A percentile compares a stretch with the other conserved stretches of the same genome.
Evolutionary conservation across 2,888 invertebrate species (phyloP).

Genomic region (Thymelicus lineola): DNA sequence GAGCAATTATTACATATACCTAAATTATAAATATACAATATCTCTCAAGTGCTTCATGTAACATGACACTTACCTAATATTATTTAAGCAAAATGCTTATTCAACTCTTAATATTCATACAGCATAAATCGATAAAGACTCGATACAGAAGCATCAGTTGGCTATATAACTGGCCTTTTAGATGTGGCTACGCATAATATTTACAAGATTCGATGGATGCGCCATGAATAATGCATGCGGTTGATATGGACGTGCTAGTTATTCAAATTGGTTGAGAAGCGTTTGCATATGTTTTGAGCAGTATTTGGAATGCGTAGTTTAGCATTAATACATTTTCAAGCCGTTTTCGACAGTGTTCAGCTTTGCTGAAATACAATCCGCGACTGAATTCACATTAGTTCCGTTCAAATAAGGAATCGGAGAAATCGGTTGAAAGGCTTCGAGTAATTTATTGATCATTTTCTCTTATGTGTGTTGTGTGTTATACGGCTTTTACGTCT

Average conservation of each 20-base stretch:
- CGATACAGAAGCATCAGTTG: slow-evolving; percentile 2
- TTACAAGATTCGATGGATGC: slow-evolving; percentile 24
- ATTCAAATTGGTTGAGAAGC: slow-evolving; percentile 23
- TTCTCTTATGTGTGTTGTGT: no score
- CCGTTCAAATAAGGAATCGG: not conserved
- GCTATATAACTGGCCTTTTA: slow-evolving; percentile 13
- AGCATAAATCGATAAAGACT: not conserved
- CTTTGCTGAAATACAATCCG: not conserved
- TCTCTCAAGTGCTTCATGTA: no score
- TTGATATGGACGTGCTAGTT: slow-evolving; percentile 18
- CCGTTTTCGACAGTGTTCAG: not conserved
- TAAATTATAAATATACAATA: no score
- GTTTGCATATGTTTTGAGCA: slow-evolving; percentile 19
- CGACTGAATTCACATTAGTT: not conserved
- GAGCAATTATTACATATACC: no score
- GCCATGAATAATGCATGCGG: slow-evolving; percentile 25
- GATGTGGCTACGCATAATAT: slow-evolving; percentile 25
- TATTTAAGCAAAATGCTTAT: not conserved
- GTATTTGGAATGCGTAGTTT: slow-evolving; percentile 3
- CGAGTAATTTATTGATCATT: no score
- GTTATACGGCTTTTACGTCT: no score
- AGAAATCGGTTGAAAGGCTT: no score
- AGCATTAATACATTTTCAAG: slow-evolving; percentile 5
- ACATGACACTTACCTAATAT: not conserved
- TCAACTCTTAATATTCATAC: not conserved